Base-by-base conservation (phyloP, 2,797 vertebrate species). In the Spinus pinus region DNA sequence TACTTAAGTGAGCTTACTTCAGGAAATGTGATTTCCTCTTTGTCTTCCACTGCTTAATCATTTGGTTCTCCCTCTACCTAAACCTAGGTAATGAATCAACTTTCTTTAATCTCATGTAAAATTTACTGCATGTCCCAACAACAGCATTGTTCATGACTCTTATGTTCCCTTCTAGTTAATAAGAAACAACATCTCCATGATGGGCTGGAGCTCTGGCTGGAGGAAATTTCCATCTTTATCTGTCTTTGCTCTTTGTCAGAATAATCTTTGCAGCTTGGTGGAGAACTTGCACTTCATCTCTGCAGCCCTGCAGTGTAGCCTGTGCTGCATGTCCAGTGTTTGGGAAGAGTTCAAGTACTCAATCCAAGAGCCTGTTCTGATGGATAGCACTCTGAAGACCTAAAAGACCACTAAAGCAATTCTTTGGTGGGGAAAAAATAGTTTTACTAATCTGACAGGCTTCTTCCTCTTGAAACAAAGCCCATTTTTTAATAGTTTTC, bases 41-140 rank as follows among this genome's bases (percentile, higher is more conserved):
- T 58, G 62, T 81, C 66, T 84, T 90, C 39, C 15, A 28, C 24
- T 94, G 82, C 86, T 94, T 73, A 79, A 94, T 95, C 70, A 66
- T 94, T 86, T 88, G 50, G 23, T 88, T 91, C 86, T 84, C 31
- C 14, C 37, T 65, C 79, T 74, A 75, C 65, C 66, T 95, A 91
- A 96, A 86, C 84, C 66, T 79, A 73, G 42, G 72, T 94, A 91
- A 91, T 93, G 86, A 95, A 90, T 41, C 62, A 79, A 37, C 61
- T 88, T 88, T 54, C 79, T 77, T 82, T 78, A 96, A 78, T 94
- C 93, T 75, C 85, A 20, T 33, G 57, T 94, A 85, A 91, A 61
- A 90, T 78, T 88, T 86, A 84, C 85, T 83, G 66, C 91, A 72
- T 10, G 14, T 81, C 82, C 42, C 33, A 79, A 54, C 57, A 46